Conservation (phyloP, 2,888 invertebrate genomes). For the Volucella bombylans region DNA sequence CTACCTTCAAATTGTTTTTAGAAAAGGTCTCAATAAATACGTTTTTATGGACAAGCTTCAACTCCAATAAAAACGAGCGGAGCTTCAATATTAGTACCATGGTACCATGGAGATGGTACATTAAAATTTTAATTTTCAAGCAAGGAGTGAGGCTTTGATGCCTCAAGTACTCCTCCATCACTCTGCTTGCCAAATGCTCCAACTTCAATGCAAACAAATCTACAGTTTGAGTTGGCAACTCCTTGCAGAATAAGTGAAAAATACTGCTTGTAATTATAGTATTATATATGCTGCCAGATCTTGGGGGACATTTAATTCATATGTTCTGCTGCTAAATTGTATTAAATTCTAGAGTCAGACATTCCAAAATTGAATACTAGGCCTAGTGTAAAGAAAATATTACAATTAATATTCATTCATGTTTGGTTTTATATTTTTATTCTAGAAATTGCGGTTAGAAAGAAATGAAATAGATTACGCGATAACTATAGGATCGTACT, state of each 20-base stretch:
- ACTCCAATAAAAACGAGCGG: no score
- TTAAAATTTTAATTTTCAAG: not conserved
- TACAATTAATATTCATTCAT: not conserved
- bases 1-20: no score
- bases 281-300: no score
- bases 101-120: not conserved
- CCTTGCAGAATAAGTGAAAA: no score
- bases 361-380: not conserved
- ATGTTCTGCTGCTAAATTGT: conserved; percentile 3
- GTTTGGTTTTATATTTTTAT: not conserved
- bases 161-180: conserved; percentile 1
- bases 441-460: not conserved
- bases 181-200: conserved; percentile 5
- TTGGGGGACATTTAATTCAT: not conserved
- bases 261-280: no score
- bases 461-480: not conserved
- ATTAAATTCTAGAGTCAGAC: not conserved
- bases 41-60: no score
- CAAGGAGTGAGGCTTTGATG: not conserved
- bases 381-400: not conserved
- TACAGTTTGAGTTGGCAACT: not conserved
- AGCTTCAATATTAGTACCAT: no score
- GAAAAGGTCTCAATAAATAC: no score
- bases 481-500: not conserved
- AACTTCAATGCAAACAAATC: not conserved